Conservation (phyloP, 2,888 invertebrate genomes). For the Neoascia interrupta region DNA sequence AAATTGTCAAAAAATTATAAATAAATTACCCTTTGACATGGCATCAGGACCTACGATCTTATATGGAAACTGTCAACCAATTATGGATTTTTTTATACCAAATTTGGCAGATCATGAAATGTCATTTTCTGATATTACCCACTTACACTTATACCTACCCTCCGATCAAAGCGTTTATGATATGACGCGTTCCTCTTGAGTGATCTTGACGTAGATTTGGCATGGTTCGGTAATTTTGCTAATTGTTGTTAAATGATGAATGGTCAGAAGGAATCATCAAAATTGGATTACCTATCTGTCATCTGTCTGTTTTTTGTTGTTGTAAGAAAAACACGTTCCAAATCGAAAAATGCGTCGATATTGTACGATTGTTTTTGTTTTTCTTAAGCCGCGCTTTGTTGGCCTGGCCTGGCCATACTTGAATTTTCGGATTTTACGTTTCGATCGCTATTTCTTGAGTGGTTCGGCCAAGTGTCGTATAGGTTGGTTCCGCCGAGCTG, state of each 20-base stretch:
- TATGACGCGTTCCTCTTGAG: conserved; percentile 41
- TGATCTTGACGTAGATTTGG: conserved; percentile 25
- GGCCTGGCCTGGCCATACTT: too few species aligned
- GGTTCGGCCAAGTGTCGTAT: conserved; percentile 10
- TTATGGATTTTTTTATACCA: conserved; percentile 9
- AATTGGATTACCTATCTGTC: conserved; percentile 39
- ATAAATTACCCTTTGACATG: conserved; percentile 41
- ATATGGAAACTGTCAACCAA: too few species aligned
- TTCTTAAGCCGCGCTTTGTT: too few species aligned
- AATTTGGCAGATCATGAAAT: conserved; percentile 28
- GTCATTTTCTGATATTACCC: too few species aligned
- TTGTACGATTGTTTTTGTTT: conserved; percentile 35
- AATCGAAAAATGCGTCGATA: conserved; percentile 4
- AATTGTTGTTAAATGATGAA: conserved; percentile 43
- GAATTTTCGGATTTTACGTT: too few species aligned
- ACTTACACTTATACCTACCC: too few species aligned
- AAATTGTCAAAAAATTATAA: conserved; percentile 6
- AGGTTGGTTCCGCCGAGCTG: background rate
- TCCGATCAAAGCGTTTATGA: conserved; percentile 12
- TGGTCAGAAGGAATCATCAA: conserved; percentile 38
- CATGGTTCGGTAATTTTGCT: conserved; percentile 25
- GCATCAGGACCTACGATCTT: background rate
- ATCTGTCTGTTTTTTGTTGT: conserved; percentile 3
- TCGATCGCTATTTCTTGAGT: background rate
- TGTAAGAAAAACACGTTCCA: too few species aligned